phyloP scores from a whole-genome alignment of 2,113 vertebrate genomes.

The Sturnira hondurensis region DNA sequence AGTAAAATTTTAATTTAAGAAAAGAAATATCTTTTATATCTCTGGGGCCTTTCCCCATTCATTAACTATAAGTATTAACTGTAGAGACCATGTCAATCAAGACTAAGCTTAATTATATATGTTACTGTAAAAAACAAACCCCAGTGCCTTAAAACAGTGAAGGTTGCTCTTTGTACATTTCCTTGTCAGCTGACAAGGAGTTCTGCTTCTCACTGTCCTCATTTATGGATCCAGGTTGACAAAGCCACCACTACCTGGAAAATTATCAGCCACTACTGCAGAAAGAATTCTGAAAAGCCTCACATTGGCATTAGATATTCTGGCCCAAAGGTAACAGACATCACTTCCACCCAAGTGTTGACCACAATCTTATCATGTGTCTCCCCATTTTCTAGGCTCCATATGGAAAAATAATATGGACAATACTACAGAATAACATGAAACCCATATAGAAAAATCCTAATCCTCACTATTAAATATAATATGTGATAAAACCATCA shows the following conservation, averaged over 20 bases:
- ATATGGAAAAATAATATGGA: not conserved
- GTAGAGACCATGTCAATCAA: not conserved
- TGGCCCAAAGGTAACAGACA: not conserved
- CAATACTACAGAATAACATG: not conserved
- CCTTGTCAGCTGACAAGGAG: not conserved
- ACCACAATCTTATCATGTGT: not conserved
- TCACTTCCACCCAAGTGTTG: not conserved
- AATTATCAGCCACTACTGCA: not conserved
- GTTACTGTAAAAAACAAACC: not conserved
- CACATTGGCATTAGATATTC: not conserved
- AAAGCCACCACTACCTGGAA: not conserved
- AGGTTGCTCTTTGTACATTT: rapidly evolving
- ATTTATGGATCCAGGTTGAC: not conserved
- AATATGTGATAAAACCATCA: not conserved
- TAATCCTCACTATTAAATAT: not conserved
- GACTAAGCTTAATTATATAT: not conserved
- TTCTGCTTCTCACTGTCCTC: not conserved
- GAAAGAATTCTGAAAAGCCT: not conserved
- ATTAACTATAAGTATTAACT: not conserved
- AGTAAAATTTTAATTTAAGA: not conserved
- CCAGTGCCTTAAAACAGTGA: not conserved
- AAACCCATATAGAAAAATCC: not conserved
- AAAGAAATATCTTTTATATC: not conserved
- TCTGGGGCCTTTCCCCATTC: not conserved
- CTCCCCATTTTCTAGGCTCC: not conserved